These are phyloP conservation scores for Lagria hirta DNA, from an alignment of 2,888 invertebrate species.

Conservation along the genomic window DNA sequence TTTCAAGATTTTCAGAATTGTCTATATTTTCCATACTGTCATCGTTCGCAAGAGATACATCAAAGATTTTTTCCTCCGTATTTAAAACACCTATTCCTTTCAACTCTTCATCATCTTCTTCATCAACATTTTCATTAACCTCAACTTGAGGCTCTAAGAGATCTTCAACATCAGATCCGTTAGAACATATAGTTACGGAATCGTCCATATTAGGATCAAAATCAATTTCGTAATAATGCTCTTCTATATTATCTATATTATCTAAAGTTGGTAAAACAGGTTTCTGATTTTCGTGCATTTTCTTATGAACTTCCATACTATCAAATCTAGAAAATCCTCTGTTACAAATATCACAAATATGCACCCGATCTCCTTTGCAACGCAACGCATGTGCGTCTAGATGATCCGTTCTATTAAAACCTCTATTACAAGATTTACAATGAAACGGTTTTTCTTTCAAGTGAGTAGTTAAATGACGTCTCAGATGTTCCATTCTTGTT, in stretches of 20 bases:
- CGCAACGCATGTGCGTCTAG: constrained; percentile 48
- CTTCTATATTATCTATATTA: constrained; percentile 51
- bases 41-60: constrained; percentile 5
- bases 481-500: constrained; percentile 51
- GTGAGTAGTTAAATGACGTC: constrained; percentile 51
- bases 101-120: constrained; percentile 20
- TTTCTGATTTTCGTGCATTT: constrained; percentile 47
- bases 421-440: constrained; percentile 51
- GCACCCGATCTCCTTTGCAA: constrained; percentile 53
- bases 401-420: constrained; percentile 52
- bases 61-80: constrained; percentile 1
- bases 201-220: constrained; percentile 34
- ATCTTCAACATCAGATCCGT: constrained; percentile 31
- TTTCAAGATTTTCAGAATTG: constrained; percentile 3
- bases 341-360: constrained; percentile 55
- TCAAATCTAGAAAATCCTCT: constrained; percentile 53
- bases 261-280: constrained; percentile 50
- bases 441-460: constrained; percentile 51
- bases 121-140: constrained; percentile 37
- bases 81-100: constrained; percentile 6
- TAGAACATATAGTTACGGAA: constrained; percentile 35
- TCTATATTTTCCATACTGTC: constrained; percentile 1
- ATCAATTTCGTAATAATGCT: constrained; percentile 50
- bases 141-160: constrained; percentile 48
- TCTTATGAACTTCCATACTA: constrained; percentile 51